A percentile compares a stretch with the other conserved stretches of the same genome.
phyloP scores from a whole-genome alignment of 2,113 vertebrate genomes.

The Malurus alboscapulatus region DNA sequence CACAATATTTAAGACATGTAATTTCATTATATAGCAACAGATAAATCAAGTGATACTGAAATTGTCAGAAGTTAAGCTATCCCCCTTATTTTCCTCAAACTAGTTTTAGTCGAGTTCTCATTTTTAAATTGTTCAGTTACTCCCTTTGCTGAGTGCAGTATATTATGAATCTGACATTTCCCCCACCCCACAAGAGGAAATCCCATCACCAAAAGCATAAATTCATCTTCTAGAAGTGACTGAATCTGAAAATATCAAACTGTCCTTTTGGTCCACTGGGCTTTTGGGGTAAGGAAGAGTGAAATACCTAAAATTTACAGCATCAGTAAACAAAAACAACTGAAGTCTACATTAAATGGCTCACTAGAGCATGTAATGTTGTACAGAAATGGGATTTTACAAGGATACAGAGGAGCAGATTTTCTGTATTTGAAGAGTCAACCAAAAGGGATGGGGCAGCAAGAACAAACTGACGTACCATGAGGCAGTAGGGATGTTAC shows the following conservation, averaged over 20 bases:
- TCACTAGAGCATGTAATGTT: neutral
- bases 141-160: neutral
- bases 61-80: neutral
- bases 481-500: neutral
- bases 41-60: neutral
- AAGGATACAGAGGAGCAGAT: neutral
- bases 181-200: neutral
- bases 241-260: neutral
- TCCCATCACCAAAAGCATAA: neutral
- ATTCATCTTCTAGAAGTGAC: neutral
- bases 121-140: neutral
- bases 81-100: neutral
- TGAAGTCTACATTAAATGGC: neutral
- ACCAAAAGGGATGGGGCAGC: neutral
- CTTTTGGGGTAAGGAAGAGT: neutral
- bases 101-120: neutral
- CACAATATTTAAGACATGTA: neutral
- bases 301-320: neutral
- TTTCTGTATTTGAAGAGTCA: neutral
- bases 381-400: neutral
- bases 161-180: neutral
- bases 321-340: neutral
- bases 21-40: neutral
- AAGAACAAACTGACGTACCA: neutral
- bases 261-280: neutral